Evolutionary conservation across 1,140 invertebrate species (phyloP), one percentile per base, ranked within the genome.

Genomic region (Forficula auricularia): DNA sequence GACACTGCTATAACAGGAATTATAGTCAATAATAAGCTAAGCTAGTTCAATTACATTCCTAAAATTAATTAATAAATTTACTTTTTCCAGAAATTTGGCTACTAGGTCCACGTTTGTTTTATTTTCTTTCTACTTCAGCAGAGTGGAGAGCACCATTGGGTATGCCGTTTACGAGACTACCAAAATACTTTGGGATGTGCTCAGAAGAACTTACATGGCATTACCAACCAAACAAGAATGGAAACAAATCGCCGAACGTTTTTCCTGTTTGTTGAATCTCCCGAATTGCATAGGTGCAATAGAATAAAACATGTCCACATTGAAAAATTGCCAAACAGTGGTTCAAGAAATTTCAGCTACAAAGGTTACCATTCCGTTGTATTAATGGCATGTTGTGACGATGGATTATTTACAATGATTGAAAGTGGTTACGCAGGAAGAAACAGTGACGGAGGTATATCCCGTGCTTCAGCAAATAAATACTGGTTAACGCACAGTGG

Each of bases 281-380:
- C 57, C 60, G 6, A 55, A 60, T 45, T 63, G 57, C 47, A 15
- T 53, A 9, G 61, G 57, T n/a, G 52, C 52, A 10, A 47, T 62
- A 9, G 57, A 63, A 57, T 60, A 1, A 64, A 65, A 47, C 62
- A 64, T 46, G 32, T 64, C 12, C 18, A 36, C n/a, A 58, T 65
- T 31, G 39, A 41, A 34, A 19, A 15, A n/a, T 53, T 57, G 12
- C 18, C 40, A 35, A 51, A 52, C 16, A 46, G 50, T 31, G 59
- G 61, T 14, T 50, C 53, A 3, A 30, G 48, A 2, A 65, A 44
- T 50, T 59, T 47, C 36, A 66, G 65, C 41, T 60, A 63, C 43
- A 64, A 64, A 42, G 39, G 48, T 7, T 56, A 43, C 42, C 62
- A 56, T 39, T 56, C 52, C 22, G 48, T 62, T 12, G 57, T 64